Percentiles rank a stretch among this genome's conserved stretches.
phyloP scores from a whole-genome alignment of 2,888 invertebrate species.

The Zelleria hepariella region DNA sequence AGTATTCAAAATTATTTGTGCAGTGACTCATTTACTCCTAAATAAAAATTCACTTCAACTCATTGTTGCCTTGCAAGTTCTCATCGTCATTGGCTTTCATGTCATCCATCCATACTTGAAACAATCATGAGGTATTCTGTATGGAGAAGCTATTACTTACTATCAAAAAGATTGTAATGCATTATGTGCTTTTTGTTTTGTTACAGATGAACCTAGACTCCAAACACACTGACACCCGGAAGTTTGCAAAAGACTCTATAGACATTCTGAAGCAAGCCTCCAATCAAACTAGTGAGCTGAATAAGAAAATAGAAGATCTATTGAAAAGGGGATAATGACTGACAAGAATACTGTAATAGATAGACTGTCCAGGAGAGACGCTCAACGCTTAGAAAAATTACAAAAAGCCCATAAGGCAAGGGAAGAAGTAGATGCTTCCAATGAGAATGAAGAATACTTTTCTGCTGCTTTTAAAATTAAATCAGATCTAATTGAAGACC shows the following conservation, averaged over 20 bases:
- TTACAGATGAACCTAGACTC: conserved; percentile 52
- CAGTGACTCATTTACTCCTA: not conserved
- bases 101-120: conserved; percentile 40
- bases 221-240: conserved; percentile 47
- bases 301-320: conserved; percentile 59
- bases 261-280: conserved; percentile 62
- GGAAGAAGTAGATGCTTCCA: conserved; percentile 72
- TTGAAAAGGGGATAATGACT: conserved; percentile 58
- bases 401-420: conserved; percentile 76
- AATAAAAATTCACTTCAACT: not conserved
- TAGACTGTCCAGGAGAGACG: conserved; percentile 69
- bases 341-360: conserved; percentile 57
- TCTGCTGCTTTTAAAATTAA: conserved; percentile 77
- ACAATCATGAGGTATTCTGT: too few relatives aligned
- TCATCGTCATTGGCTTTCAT: not conserved
- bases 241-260: conserved; percentile 33
- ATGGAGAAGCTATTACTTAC: not conserved
- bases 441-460: conserved; percentile 80
- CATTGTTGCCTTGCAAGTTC: not conserved
- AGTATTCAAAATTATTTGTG: too few relatives aligned
- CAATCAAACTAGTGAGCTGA: conserved; percentile 51
- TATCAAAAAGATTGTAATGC: not conserved
- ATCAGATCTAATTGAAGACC: conserved; percentile 75
- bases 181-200: conserved; percentile 3
- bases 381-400: conserved; percentile 75